Conservation (phyloP, 2,888 invertebrate genomes). For the Calameuta idolon region DNA sequence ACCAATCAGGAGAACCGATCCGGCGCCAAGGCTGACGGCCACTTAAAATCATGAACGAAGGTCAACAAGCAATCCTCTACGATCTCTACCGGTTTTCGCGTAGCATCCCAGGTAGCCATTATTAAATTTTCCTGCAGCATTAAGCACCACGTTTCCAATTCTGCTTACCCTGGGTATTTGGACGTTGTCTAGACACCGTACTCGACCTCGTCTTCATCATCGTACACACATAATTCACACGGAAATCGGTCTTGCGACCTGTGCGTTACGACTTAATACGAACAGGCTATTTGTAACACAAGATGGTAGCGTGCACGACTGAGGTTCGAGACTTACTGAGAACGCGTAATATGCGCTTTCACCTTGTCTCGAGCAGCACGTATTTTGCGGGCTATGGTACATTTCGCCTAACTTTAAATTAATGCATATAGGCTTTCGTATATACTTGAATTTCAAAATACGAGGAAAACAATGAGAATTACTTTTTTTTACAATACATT, state of each 20-base stretch:
- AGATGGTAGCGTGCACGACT: slow-evolving; percentile 40
- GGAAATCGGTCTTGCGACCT: slow-evolving; percentile 10
- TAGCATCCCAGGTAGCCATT: background rate
- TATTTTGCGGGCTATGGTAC: slow-evolving; percentile 24
- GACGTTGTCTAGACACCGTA: slow-evolving; percentile 53
- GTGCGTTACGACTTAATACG: slow-evolving; percentile 18
- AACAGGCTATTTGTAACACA: slow-evolving; percentile 48
- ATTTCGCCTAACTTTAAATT: background rate
- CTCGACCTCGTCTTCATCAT: slow-evolving; percentile 60
- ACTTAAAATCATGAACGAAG: slow-evolving; percentile 61
- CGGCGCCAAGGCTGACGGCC: slow-evolving; percentile 63
- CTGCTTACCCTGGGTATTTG: slow-evolving; percentile 63
- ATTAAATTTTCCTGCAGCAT: slow-evolving; percentile 3
- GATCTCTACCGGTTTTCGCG: background rate
- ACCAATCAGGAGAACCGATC: slow-evolving; percentile 59
- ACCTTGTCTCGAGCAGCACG: slow-evolving; percentile 46
- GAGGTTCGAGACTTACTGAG: slow-evolving; percentile 65
- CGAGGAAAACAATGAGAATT: too few species aligned
- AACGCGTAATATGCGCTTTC: slow-evolving; percentile 62
- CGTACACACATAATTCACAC: background rate
- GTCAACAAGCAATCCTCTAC: slow-evolving; percentile 43
- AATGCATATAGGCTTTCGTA: background rate
- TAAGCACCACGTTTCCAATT: background rate
- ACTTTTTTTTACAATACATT: too few species aligned
- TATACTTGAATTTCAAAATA: background rate